Conservation (phyloP, 2,113 vertebrate species). For the Oenanthe melanoleuca region DNA sequence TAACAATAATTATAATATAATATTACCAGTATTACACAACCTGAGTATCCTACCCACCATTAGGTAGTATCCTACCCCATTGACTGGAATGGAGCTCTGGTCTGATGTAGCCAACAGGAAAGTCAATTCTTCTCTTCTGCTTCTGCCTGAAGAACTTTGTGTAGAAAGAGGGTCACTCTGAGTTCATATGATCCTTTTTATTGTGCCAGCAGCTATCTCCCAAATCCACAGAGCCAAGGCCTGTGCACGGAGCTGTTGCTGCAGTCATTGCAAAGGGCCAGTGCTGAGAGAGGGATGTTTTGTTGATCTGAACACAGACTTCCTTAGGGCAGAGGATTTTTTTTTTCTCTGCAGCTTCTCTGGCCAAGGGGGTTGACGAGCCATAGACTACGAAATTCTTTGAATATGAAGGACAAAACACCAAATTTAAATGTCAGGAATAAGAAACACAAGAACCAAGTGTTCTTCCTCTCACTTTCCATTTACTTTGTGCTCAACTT, state of each 20-base stretch:
- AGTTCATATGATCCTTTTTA: not conserved
- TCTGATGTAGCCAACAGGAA: not conserved
- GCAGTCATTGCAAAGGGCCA: not conserved
- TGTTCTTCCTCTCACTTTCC: not conserved
- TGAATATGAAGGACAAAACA: not conserved
- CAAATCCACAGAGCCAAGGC: not conserved
- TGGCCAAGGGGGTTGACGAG: not conserved
- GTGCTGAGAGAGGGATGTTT: not conserved
- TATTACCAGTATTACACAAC: not conserved
- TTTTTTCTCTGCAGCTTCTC: not conserved
- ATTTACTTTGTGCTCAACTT: not conserved
- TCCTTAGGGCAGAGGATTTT: not conserved
- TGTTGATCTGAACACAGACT: fast-evolving
- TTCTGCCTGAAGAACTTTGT: not conserved
- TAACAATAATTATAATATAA: not conserved
- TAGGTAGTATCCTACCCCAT: no score
- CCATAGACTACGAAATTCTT: not conserved
- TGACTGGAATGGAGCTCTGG: not conserved
- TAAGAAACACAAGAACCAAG: constrained; percentile 25
- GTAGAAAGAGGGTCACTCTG: not conserved
- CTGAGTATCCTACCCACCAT: not conserved
- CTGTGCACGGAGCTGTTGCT: not conserved
- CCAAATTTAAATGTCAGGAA: constrained; percentile 35
- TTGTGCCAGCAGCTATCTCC: not conserved
- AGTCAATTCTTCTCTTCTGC: not conserved